Evolutionary conservation across 2,888 invertebrate genomes (phyloP).

Genomic region (Axea sp.): DNA sequence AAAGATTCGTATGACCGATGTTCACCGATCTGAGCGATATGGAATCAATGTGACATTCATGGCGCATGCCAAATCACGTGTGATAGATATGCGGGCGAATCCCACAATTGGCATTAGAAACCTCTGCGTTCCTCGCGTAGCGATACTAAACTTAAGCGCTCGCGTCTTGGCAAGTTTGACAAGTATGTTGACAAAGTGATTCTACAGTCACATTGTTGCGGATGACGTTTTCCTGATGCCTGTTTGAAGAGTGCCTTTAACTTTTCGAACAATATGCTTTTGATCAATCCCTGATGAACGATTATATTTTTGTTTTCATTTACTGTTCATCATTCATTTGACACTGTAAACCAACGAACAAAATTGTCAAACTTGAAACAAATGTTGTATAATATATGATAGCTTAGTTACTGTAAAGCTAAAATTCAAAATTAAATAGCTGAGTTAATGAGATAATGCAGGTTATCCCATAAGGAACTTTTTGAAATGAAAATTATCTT

Average conservation of each 20-base stretch:
- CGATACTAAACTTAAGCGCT: constrained; percentile 34
- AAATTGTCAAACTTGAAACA: too few relatives aligned
- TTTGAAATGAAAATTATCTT: too few relatives aligned
- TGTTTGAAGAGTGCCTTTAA: background rate
- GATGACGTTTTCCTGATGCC: constrained; percentile 5
- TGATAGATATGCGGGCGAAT: constrained; percentile 49
- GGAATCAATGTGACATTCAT: constrained; percentile 46
- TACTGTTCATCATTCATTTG: too few relatives aligned
- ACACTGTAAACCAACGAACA: too few relatives aligned
- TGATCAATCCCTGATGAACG: too few relatives aligned
- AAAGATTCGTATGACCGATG: too few relatives aligned
- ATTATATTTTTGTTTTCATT: too few relatives aligned
- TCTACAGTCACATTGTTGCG: constrained; percentile 21
- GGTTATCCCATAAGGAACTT: too few relatives aligned
- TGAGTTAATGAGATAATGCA: too few relatives aligned
- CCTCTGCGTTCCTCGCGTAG: constrained; percentile 44
- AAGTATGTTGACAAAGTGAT: constrained; percentile 41
- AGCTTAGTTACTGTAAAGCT: too few relatives aligned
- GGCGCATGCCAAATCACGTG: constrained; percentile 46
- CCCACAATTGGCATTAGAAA: constrained; percentile 50
- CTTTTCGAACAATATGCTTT: background rate
- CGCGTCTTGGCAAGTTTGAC: constrained; percentile 40
- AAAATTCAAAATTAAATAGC: too few relatives aligned
- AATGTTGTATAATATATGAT: too few relatives aligned
- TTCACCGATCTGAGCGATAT: constrained; percentile 27